Conservation (phyloP, 2,797 vertebrate genomes). For the Rhinophrynus dorsalis region DNA sequence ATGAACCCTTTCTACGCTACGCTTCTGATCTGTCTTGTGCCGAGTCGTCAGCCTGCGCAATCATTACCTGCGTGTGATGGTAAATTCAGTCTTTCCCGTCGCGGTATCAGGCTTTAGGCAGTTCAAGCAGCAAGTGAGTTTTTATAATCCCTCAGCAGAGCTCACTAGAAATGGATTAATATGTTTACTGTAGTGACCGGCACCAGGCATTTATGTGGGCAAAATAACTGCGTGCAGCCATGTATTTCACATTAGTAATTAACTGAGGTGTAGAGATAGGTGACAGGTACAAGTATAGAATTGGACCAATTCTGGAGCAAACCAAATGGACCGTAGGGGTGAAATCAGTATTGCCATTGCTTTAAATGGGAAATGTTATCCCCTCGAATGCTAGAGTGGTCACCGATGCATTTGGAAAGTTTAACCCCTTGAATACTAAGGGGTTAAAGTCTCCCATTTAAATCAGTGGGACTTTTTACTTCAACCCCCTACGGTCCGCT, state of each 20-base stretch:
- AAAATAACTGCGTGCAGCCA: slow-evolving; percentile 2
- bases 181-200: slow-evolving; percentile 17
- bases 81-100: neutral
- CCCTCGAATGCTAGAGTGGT: too few species aligned
- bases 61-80: slow-evolving; percentile 4
- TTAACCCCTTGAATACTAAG: too few species aligned
- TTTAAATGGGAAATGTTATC: too few species aligned
- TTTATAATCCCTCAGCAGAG: slow-evolving; percentile 16
- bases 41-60: neutral
- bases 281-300: too few species aligned
- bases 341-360: too few species aligned
- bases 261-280: neutral
- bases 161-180: slow-evolving; percentile 31
- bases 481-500: too few species aligned
- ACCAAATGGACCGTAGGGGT: too few species aligned
- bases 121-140: neutral
- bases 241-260: neutral
- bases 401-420: too few species aligned
- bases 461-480: too few species aligned
- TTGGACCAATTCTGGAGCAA: too few species aligned
- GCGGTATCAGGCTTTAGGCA: slow-evolving; percentile 18
- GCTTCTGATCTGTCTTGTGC: neutral
- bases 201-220: neutral
- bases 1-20: slow-evolving; percentile 26
- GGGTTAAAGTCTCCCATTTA: too few species aligned